Evolutionary conservation across 2,113 vertebrate genomes (phyloP).

Genomic region (Anser cygnoides): DNA sequence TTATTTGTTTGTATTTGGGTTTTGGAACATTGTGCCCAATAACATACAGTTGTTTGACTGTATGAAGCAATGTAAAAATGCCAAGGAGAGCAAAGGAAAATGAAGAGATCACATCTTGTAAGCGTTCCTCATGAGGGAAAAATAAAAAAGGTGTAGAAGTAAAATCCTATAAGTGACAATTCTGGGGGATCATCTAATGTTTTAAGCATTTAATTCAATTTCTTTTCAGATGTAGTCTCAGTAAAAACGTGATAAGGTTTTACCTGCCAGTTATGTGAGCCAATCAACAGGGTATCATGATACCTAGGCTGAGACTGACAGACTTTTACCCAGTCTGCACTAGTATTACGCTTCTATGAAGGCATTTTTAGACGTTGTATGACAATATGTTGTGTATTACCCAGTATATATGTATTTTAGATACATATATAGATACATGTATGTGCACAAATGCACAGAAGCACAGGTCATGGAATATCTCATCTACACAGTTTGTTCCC

Average conservation of each 20-base stretch:
- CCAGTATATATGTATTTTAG: neutral
- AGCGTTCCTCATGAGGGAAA: neutral
- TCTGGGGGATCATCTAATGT: neutral
- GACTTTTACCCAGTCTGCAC: neutral
- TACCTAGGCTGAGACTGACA: neutral
- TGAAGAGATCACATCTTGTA: neutral
- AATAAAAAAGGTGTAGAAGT: neutral
- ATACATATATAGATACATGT: neutral
- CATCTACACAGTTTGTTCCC: too few species aligned
- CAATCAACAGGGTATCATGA: too few species aligned
- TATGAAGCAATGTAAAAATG: too few species aligned
- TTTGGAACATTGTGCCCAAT: neutral
- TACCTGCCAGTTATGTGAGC: neutral
- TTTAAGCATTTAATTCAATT: neutral
- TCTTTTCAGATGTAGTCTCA: neutral
- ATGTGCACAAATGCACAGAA: neutral
- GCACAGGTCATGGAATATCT: neutral
- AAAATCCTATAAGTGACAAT: too few species aligned
- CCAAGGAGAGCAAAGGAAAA: neutral
- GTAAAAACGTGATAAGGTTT: neutral
- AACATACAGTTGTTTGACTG: neutral
- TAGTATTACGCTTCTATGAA: neutral
- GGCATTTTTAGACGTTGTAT: neutral
- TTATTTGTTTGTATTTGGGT: neutral
- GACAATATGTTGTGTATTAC: neutral